Percentiles rank a stretch among this genome's conserved stretches.
phyloP scores from a whole-genome alignment of 2,113 vertebrate genomes.

The Cricetomys ansorgei region DNA sequence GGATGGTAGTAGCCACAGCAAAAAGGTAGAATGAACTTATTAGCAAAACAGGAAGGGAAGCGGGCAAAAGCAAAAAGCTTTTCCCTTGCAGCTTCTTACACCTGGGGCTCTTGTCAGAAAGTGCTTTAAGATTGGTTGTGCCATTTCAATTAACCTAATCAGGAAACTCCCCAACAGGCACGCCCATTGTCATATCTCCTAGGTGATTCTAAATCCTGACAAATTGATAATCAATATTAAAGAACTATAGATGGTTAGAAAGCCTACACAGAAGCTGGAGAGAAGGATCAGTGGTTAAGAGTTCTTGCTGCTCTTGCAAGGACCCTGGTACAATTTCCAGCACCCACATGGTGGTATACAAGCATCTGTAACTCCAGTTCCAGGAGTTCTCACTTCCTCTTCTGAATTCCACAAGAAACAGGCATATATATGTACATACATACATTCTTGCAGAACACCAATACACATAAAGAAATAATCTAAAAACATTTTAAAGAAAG shows the following conservation, averaged over 20 bases:
- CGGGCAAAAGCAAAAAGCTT: neutral
- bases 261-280: neutral
- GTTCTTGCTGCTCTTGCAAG: neutral
- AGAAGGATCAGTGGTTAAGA: neutral
- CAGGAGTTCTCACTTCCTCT: neutral
- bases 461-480: neutral
- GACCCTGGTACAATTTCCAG: neutral
- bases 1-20: neutral
- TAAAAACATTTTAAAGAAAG: neutral
- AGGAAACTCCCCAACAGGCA: neutral
- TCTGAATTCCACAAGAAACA: neutral
- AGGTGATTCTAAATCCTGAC: neutral
- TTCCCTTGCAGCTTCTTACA: neutral
- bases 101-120: neutral
- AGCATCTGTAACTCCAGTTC: neutral
- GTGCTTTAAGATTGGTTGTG: neutral
- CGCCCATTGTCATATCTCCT: neutral
- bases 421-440: neutral
- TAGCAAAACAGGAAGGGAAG: neutral
- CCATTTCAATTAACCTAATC: neutral
- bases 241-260: neutral
- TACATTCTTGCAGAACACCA: neutral
- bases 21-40: neutral
- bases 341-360: neutral
- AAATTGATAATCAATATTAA: neutral